phyloP scores from a whole-genome alignment of 2,888 invertebrate genomes.

The Melanchra persicariae region DNA sequence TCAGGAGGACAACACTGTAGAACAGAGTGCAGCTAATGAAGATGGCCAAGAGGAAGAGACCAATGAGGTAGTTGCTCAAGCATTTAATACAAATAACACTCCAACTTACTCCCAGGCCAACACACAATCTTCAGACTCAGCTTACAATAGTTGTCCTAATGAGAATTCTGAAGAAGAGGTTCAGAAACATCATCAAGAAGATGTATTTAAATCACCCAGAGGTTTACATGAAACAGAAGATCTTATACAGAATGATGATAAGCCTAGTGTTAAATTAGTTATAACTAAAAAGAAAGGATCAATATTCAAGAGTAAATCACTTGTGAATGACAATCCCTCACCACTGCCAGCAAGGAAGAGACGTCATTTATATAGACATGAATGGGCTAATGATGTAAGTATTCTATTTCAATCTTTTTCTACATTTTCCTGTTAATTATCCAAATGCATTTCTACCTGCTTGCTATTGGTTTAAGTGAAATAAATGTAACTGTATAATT shows the following conservation, averaged over 20 bases:
- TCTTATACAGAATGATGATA: conserved; percentile 82
- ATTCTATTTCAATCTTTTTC: conserved; percentile 4
- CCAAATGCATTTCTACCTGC: background rate
- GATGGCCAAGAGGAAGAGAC: conserved; percentile 71
- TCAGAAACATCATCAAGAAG: conserved; percentile 82
- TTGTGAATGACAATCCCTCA: conserved; percentile 91
- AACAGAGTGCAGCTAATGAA: conserved; percentile 64
- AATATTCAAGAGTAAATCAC: conserved; percentile 96
- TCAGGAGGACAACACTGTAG: conserved; percentile 63
- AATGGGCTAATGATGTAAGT: conserved; percentile 95
- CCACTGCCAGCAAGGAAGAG: conserved; percentile 92
- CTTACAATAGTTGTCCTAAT: conserved; percentile 87
- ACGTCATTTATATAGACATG: conserved; percentile 96
- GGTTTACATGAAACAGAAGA: conserved; percentile 80
- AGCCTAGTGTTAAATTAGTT: conserved; percentile 92
- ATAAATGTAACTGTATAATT: background rate
- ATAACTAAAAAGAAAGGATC: conserved; percentile 96
- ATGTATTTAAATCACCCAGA: conserved; percentile 87
- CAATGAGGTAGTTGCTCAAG: conserved; percentile 68
- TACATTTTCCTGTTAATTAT: background rate
- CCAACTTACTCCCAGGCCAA: conserved; percentile 78
- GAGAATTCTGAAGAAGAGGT: conserved; percentile 86
- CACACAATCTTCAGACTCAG: conserved; percentile 85
- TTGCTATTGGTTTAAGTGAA: too few relatives aligned
- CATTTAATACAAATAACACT: conserved; percentile 75